phyloP scores from a whole-genome alignment of 2,888 invertebrate genomes.

The Hanleya hanleyi region DNA sequence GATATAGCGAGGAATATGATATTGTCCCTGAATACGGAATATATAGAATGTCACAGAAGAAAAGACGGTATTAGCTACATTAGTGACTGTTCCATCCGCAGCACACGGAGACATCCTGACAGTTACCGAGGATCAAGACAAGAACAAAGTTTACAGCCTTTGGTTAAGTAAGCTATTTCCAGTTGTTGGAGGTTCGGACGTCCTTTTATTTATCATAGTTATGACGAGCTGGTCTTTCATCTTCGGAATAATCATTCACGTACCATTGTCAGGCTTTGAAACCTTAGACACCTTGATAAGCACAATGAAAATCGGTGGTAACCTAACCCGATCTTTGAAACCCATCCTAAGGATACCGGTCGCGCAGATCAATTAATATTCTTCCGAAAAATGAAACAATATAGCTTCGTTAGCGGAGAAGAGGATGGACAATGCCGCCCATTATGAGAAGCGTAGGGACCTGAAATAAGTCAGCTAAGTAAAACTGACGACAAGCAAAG shows the following conservation, averaged over 20 bases:
- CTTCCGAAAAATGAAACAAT: too few species aligned
- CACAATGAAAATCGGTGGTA: background rate
- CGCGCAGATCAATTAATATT: too few species aligned
- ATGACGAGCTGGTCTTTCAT: background rate
- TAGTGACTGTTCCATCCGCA: background rate
- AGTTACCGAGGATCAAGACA: too few species aligned
- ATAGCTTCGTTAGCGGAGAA: too few species aligned
- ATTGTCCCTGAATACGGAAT: background rate
- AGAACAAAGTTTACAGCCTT: background rate
- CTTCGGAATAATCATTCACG: background rate
- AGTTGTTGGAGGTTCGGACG: background rate
- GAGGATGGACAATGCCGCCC: too few species aligned
- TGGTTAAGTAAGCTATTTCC: slow-evolving; percentile 1
- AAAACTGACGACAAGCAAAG: too few species aligned
- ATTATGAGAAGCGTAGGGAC: too few species aligned
- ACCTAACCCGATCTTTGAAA: too few species aligned
- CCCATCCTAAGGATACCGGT: too few species aligned
- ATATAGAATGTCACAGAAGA: background rate
- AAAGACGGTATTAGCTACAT: slow-evolving; percentile 3
- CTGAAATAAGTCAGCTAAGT: too few species aligned
- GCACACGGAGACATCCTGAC: too few species aligned
- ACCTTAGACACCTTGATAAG: background rate
- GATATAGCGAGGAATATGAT: background rate
- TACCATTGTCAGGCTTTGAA: background rate
- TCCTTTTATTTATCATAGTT: background rate